A percentile compares a stretch with the other conserved stretches of the same genome.
Evolutionary conservation across 2,888 invertebrate genomes (phyloP).

Genomic region (Toxonevra muliebris): DNA sequence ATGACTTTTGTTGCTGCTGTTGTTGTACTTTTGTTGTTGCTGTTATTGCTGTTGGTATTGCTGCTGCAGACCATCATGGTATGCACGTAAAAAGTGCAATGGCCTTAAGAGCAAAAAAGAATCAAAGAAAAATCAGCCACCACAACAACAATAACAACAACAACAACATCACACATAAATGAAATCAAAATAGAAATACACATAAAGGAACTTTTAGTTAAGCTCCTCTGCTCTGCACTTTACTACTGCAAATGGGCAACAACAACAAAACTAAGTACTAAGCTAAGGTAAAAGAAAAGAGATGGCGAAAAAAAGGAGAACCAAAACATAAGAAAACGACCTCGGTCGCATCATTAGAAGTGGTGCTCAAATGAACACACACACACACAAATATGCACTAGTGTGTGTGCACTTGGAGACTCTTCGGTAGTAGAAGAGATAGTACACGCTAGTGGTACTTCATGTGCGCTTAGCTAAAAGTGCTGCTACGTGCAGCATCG

Average conservation of each 20-base stretch:
- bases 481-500: too few relatives aligned
- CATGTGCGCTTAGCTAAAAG: too few relatives aligned
- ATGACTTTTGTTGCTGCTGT: too few relatives aligned
- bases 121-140: neutral
- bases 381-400: neutral
- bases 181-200: neutral
- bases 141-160: neutral
- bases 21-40: too few relatives aligned
- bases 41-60: too few relatives aligned
- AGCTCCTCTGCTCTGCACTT: too few relatives aligned
- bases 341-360: conserved; percentile 35
- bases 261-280: too few relatives aligned
- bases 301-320: neutral
- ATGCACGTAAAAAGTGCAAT: conserved; percentile 23
- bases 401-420: neutral
- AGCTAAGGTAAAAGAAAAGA: too few relatives aligned
- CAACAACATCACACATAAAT: neutral
- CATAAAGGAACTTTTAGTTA: neutral
- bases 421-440: neutral
- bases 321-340: conserved; percentile 23
- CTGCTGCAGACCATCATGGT: neutral
- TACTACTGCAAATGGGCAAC: too few relatives aligned
- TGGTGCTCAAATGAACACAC: conserved; percentile 24
- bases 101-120: conserved; percentile 18
- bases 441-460: too few relatives aligned